Evolutionary conservation across 64 coral and sea anemone genomes (phyloP).

Genomic region (Acropora yongei): DNA sequence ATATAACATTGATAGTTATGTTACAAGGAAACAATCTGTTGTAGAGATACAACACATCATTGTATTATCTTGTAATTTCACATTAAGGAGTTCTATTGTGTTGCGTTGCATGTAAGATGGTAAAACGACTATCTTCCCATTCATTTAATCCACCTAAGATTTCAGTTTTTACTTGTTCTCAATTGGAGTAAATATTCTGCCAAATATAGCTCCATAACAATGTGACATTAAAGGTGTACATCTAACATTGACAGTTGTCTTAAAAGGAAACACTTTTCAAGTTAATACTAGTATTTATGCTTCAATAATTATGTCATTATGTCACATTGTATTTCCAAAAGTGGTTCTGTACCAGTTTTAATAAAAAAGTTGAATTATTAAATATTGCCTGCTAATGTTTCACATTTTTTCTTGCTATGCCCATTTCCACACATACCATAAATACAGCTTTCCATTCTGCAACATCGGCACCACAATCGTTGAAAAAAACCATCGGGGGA

Average conservation of each 20-base stretch:
- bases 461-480: slow-evolving; percentile 1
- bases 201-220: no score
- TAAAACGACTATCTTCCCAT: background rate
- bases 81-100: slow-evolving; percentile 1
- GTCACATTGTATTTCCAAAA: background rate
- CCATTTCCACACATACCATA: background rate
- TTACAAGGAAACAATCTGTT: background rate
- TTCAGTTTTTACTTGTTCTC: slow-evolving; percentile 17
- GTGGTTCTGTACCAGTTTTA: slow-evolving; percentile 9
- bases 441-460: background rate
- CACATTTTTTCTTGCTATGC: background rate
- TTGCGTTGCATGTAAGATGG: background rate
- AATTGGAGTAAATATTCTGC: no score
- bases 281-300: background rate
- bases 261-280: background rate
- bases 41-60: background rate
- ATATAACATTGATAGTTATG: slow-evolving; percentile 1
- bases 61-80: slow-evolving; percentile 22
- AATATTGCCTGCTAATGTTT: background rate
- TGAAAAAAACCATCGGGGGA: background rate
- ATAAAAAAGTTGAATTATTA: slow-evolving; percentile 9
- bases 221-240: no score
- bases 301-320: background rate
- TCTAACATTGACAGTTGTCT: background rate
- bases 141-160: slow-evolving; percentile 11